Evolutionary conservation across 1,140 invertebrate species (phyloP), one percentile per base, ranked within the genome.

Genomic region (Oryctes rhinoceros): DNA sequence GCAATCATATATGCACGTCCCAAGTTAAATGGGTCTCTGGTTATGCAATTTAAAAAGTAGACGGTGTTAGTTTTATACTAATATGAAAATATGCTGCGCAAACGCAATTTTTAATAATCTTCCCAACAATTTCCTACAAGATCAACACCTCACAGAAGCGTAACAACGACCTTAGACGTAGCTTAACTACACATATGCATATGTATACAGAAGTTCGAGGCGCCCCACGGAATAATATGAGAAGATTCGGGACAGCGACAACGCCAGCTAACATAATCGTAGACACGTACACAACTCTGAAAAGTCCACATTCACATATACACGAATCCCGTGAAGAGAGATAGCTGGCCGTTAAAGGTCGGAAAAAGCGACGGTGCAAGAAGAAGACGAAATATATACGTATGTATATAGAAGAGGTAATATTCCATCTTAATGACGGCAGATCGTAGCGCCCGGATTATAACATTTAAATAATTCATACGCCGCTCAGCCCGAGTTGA

Each of bases 381-480:
- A 44, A 10, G 39, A 44, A 10, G 24, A 30, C 24, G 39, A 44
- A 10, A 4, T 44, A 44, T 44, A 44, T 44, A 44, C 9, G 39
- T 44, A 44, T 44, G 39, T 44, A 44, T 44, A 44, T 10, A 44
- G 53, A 59, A 18, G 18, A 59, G 53, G 53, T 59, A 59, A 59
- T 59, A 59, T 59, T 59, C 53, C 53, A 18, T 59, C 53, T 59
- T 59, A 59, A 59, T 59, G 53, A 59, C 53, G 53, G n/a, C 53
- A n/a, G 53, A 59, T 59, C 53, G 15, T 18, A 18, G 53, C 53
- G 18, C 53, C 24, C 53, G 53, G 53, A 59, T 59, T 59, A 59
- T 59, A 59, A 59, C 53, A 59, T 59, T 59, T 59, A 59, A 59
- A 59, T 59, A 59, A 59, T 59, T 59, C 53, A 59, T 59, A 59